Evolutionary conservation across 2,888 invertebrate genomes (phyloP).

Genomic region (Cephus sareptanus): DNA sequence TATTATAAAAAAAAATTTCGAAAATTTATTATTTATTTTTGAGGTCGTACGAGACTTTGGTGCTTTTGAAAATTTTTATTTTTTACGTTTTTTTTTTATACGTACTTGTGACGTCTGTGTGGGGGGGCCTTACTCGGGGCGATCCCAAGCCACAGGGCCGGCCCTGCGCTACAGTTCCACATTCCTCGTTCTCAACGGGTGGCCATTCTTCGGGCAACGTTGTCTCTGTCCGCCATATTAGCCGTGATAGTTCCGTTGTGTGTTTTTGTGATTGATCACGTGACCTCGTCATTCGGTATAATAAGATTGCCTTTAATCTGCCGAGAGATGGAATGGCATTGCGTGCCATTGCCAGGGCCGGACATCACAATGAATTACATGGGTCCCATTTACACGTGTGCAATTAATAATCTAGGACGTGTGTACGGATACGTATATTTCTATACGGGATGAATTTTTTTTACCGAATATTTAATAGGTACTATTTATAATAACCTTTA

Average conservation of each 20-base stretch:
- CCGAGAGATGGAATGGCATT: constrained; percentile 40
- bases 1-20: too few species aligned
- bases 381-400: too few species aligned
- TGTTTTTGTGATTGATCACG: constrained; percentile 65
- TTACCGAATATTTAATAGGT: too few species aligned
- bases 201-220: constrained; percentile 48
- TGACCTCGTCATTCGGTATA: constrained; percentile 63
- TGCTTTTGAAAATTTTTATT: too few species aligned
- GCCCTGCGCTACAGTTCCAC: constrained; percentile 61
- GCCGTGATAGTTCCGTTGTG: constrained; percentile 54
- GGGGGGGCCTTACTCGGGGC: constrained; percentile 15
- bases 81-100: too few species aligned
- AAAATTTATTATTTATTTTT: too few species aligned
- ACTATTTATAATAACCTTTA: too few species aligned
- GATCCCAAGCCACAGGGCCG: constrained; percentile 35
- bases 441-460: too few species aligned
- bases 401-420: too few species aligned
- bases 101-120: too few species aligned
- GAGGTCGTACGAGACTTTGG: too few species aligned
- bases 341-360: constrained; percentile 13
- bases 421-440: too few species aligned
- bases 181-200: constrained; percentile 63
- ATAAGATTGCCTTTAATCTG: constrained; percentile 63
- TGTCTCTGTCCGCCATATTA: constrained; percentile 41
- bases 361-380: neutral